Evolutionary conservation across 2,888 invertebrate genomes (phyloP).

Genomic region (Epistrophe eligans): DNA sequence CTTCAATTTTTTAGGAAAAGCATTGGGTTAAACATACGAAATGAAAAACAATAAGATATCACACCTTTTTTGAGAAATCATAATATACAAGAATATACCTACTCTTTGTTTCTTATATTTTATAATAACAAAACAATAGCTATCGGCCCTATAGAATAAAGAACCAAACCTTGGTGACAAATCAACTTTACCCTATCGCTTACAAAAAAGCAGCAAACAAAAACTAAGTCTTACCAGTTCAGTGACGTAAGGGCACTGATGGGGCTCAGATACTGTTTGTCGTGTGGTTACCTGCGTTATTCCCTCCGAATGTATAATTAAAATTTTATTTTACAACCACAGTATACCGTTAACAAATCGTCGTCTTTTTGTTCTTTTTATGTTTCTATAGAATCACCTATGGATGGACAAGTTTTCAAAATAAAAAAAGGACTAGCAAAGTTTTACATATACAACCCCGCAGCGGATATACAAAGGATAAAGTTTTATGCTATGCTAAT

Average conservation of each 20-base stretch:
- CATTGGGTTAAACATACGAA: no score
- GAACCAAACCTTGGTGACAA: neutral
- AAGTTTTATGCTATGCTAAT: conserved; percentile 72
- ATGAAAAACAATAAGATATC: no score
- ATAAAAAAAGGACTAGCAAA: neutral
- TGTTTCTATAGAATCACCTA: conserved; percentile 37
- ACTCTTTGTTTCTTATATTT: no score
- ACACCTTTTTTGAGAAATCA: no score
- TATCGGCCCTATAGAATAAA: no score
- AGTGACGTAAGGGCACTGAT: no score
- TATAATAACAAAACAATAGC: no score
- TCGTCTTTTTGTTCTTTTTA: conserved; percentile 11
- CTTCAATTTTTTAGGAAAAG: no score
- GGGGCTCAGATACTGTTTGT: conserved; percentile 25
- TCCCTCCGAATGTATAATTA: conserved; percentile 64
- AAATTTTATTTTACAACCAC: conserved; percentile 58
- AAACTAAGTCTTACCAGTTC: neutral
- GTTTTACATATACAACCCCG: conserved; percentile 38
- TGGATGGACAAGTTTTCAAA: conserved; percentile 36
- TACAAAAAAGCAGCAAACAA: neutral
- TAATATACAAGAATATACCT: no score
- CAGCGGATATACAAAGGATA: conserved; percentile 55
- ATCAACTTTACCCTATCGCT: neutral
- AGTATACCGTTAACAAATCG: conserved; percentile 11
- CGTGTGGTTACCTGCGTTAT: conserved; percentile 55